These are phyloP conservation scores for Momotus momota DNA, from an alignment of 2,797 vertebrate species.

Conservation along the genomic window DNA sequence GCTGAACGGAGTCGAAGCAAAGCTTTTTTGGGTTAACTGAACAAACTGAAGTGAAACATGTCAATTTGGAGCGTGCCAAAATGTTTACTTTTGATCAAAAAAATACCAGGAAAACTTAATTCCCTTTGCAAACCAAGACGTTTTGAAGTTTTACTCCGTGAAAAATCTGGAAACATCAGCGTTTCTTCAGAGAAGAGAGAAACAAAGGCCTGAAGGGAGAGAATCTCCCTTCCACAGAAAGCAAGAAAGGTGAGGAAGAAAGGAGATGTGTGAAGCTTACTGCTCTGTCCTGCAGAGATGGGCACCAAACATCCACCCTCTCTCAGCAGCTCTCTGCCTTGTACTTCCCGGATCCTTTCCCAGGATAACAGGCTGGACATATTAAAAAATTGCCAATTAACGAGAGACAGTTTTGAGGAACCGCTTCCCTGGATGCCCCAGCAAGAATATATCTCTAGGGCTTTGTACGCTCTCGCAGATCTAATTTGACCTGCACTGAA, in stretches of 20 bases:
- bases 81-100: not conserved
- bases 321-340: not conserved
- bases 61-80: not conserved
- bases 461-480: not conserved
- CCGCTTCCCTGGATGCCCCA: not conserved
- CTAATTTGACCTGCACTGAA: not conserved
- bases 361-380: not conserved
- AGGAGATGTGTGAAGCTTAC: not conserved
- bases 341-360: not conserved
- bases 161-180: not conserved
- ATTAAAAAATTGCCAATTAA: not conserved
- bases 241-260: not conserved
- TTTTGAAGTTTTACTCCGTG: not conserved
- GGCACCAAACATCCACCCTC: not conserved
- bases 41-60: not conserved
- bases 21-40: slow-evolving; percentile 20
- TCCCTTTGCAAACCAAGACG: not conserved
- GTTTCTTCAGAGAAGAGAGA: not conserved
- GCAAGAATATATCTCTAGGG: not conserved
- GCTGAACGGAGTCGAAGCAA: not conserved
- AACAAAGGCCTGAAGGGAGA: not conserved
- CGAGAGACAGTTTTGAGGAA: not conserved
- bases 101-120: not conserved
- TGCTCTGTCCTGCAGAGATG: not conserved
- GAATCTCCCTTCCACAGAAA: not conserved